Base-by-base conservation (phyloP, 2,888 invertebrate species). In the Melieria omissa region DNA sequence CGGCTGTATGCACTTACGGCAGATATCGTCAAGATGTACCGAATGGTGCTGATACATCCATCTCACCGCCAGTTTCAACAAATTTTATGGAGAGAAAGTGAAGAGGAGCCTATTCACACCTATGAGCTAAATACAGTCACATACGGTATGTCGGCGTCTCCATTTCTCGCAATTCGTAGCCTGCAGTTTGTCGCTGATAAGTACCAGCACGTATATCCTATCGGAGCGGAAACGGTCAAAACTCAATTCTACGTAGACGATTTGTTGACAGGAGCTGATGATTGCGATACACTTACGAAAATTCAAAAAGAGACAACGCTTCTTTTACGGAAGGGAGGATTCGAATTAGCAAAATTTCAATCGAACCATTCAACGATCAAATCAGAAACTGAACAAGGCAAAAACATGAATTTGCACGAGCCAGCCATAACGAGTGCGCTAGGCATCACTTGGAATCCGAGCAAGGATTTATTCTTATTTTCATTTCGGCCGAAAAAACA, bases 71-170 rank as follows among this genome's bases (percentile, higher is more conserved):
- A 52, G 42, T 76, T 62, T 52, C 76, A 75, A 55, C 70, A 77
- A 3, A 75, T 76, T 62, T 44, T 78, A 8, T 77, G 74, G 73
- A 69, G 75, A 44, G 70, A 72, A 9, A 65, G 54, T 46, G 65
- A 64, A 1, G 12, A 68, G 16, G 58, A 67, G 14, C 55, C 58
- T 5, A 69, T 77, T 14, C 55, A 58, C 9, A 75, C 73, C 1
- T 78, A 70, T 46, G 57, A 71, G 12, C 58, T 76, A 3, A 76
- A 75, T 61, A 77, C 75, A 0, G 73, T 76, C 7, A 74, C 74
- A 0, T 74, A 75, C 47, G 77, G 77, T 3, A 75, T 65, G n/a
- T 64, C 73, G 42, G 45, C 74, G 4, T 73, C 77, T 10, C 74
- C 75, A 29, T 77, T 60, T 46, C 55, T 75, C 10, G 74, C 74